Base-by-base conservation (phyloP, 1,140 invertebrate species). In the Formica exsecta region DNA sequence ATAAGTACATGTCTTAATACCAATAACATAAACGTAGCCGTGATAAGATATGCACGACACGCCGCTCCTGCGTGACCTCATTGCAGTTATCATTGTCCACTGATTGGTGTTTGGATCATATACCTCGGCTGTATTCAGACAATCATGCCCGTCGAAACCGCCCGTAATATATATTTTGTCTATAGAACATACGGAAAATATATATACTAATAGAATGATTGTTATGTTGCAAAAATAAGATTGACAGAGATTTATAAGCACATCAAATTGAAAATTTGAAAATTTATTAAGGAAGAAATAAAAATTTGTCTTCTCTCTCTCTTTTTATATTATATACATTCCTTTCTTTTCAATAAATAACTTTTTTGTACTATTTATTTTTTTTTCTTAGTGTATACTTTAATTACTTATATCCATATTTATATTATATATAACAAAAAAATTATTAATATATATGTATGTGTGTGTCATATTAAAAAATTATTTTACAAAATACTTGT, bases 61-160 rank as follows among this genome's bases (percentile, higher is more conserved):
- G n/a, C 96, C 96, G 75, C 95, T 96, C 19, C 96, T 93, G 0
- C 95, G 93, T 0, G 95, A 95, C 57, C 95, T 93, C 97, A 97
- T 97, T 2, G 95, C 92, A 3, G 95, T 95, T 64, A 99, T 97
- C 87, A 97, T 95, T 0, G 98, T 98, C 98, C 98, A 99, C 88
- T 98, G 96, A 94, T 99, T 98, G 0, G 96, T 96, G 13, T 96
- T 95, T 0, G 98, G 98, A 94, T 98, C 97, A 93, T 98, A 99
- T 65, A 97, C 96, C 94, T 99, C 98, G 0, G 97, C 98, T 1
- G 97, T 97, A 92, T 97, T 97, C 94, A 99, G 95, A 91, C 98
- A 98, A 90, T 98, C 98, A 77, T 97, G 96, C 0, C 98, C 98
- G 93, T 99, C 98, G 93, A 99, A 99, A 0, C 98, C 98, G 1